Conservation (phyloP, 2,888 invertebrate genomes). For the Gymnocheta viridis region DNA sequence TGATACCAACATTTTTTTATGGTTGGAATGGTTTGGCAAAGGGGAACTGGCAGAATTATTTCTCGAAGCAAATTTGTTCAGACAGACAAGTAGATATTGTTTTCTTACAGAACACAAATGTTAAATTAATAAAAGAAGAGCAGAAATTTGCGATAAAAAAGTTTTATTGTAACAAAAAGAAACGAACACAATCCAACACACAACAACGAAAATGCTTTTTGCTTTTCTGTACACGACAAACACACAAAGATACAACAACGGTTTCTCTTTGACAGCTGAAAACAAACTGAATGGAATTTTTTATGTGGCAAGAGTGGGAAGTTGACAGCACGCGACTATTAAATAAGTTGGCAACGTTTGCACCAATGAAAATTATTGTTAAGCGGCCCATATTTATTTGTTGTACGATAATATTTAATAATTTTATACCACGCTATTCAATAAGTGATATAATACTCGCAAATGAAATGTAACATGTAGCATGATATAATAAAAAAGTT, state of each 20-base stretch:
- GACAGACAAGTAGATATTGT: conserved; percentile 15
- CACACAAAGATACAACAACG: not conserved
- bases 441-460: too few species aligned
- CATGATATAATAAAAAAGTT: too few species aligned
- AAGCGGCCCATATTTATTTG: too few species aligned
- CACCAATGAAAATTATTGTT: not conserved
- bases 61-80: not conserved
- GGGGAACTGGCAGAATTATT: not conserved
- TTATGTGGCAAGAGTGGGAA: conserved; percentile 17
- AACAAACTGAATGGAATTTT: conserved; percentile 37
- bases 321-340: not conserved
- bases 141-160: conserved; percentile 23
- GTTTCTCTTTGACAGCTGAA: conserved; percentile 51
- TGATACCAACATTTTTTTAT: not conserved
- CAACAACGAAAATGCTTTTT: conserved; percentile 4
- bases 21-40: not conserved
- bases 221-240: conserved; percentile 24
- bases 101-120: conserved; percentile 12
- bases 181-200: not conserved
- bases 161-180: not conserved
- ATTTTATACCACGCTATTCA: too few species aligned
- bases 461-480: too few species aligned
- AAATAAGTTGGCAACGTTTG: conserved; percentile 10
- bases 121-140: conserved; percentile 16
- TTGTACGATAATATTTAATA: too few species aligned